These are phyloP conservation scores for Coenobita brevimanus DNA, from an alignment of 1,140 invertebrate species.

Conservation along the genomic window DNA sequence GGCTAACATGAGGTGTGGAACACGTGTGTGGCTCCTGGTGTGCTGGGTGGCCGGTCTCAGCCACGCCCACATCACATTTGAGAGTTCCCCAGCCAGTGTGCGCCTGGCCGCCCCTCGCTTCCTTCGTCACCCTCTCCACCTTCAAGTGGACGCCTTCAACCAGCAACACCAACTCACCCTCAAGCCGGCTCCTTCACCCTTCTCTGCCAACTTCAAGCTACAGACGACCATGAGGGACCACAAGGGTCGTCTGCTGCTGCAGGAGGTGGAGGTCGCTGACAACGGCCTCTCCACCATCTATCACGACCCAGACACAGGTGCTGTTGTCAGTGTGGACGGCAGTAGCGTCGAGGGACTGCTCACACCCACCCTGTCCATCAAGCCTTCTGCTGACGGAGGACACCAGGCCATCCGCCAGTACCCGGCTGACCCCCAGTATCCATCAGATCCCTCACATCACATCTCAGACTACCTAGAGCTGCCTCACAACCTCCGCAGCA, in stretches of 20 bases:
- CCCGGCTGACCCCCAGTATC: background rate
- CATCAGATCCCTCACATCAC: too few species aligned
- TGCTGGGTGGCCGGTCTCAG: too few species aligned
- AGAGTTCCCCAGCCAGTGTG: conserved; percentile 8
- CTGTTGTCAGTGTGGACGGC: conserved; percentile 3
- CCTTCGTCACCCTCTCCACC: background rate
- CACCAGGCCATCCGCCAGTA: conserved; percentile 26
- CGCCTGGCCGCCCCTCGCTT: background rate
- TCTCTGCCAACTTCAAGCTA: conserved; percentile 17
- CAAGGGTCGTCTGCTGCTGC: conserved; percentile 13
- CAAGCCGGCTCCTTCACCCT: conserved; percentile 1
- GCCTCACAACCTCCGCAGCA: background rate
- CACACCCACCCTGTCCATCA: conserved; percentile 22
- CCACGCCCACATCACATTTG: background rate
- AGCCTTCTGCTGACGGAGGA: conserved; percentile 11
- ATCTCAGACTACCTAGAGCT: conserved; percentile 38
- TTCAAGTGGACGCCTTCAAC: conserved; percentile 37
- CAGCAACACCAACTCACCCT: conserved; percentile 17
- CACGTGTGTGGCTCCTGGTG: too few species aligned
- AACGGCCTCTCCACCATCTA: background rate
- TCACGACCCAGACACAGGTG: conserved; percentile 10
- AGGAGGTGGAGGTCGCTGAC: background rate
- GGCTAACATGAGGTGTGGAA: too few species aligned
- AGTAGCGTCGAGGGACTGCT: conserved; percentile 28
- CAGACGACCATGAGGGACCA: conserved; percentile 14